Evolutionary conservation across 2,888 invertebrate species (phyloP).

Genomic region (Melieria picta): DNA sequence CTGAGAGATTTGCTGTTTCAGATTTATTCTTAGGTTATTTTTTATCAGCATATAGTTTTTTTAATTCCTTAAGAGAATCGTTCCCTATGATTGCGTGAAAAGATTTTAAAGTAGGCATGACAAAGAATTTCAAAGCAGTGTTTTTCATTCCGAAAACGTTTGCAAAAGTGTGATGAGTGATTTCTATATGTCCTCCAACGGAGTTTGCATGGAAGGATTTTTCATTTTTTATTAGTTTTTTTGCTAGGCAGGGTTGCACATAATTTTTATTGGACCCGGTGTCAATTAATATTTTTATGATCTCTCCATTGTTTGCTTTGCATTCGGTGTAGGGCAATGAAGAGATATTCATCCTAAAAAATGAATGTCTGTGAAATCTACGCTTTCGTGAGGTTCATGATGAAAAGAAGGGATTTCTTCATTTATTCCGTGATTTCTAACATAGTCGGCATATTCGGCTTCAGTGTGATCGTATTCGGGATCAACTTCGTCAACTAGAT

Average conservation of each 20-base stretch:
- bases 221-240: background rate
- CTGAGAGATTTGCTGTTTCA: conserved; percentile 2
- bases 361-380: conserved; percentile 4
- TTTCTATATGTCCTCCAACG: conserved; percentile 9
- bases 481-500: background rate
- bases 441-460: background rate
- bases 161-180: conserved; percentile 2
- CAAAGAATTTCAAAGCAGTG: background rate
- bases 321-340: conserved; percentile 9
- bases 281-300: background rate
- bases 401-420: background rate
- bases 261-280: conserved; percentile 8
- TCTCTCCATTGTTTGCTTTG: background rate
- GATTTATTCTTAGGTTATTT: background rate
- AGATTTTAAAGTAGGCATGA: background rate
- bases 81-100: background rate
- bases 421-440: background rate
- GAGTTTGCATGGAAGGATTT: background rate
- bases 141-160: background rate
- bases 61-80: conserved; percentile 6
- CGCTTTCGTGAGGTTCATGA: too few species aligned
- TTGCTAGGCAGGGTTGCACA: background rate
- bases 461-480: background rate
- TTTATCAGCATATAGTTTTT: background rate
- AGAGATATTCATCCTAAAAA: conserved; percentile 3